Conservation (phyloP, 2,888 invertebrate genomes). For the Neelides folsomi region DNA sequence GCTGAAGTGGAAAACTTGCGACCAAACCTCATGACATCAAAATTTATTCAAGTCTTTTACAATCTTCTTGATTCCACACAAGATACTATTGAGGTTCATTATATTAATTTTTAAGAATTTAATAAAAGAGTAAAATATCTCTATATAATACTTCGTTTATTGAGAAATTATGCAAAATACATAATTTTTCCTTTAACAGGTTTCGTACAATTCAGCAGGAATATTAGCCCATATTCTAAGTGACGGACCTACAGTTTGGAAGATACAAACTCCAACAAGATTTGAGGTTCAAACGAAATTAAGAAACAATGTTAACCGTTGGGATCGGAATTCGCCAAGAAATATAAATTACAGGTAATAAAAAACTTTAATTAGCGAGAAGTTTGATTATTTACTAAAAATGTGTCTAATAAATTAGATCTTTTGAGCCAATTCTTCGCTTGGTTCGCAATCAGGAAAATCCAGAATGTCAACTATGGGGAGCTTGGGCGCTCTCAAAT, state of each 20-base stretch:
- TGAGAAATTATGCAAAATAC: constrained; percentile 3
- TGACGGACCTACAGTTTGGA: constrained; percentile 77
- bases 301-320: constrained; percentile 67
- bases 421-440: constrained; percentile 83
- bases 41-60: constrained; percentile 75
- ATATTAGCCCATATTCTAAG: constrained; percentile 90
- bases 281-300: constrained; percentile 59
- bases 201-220: constrained; percentile 90
- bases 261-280: constrained; percentile 54
- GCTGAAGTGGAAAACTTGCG: constrained; percentile 80
- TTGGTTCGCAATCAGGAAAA: constrained; percentile 71
- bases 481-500: constrained; percentile 93
- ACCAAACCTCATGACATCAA: constrained; percentile 65
- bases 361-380: no score
- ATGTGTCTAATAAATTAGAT: no score
- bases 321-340: constrained; percentile 73
- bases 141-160: constrained; percentile 8
- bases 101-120: neutral
- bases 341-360: constrained; percentile 77
- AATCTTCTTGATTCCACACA: constrained; percentile 67
- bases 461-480: constrained; percentile 89
- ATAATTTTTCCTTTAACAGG: constrained; percentile 39
- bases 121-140: constrained; percentile 8
- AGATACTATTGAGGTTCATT: constrained; percentile 80
- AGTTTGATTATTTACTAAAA: no score